These are phyloP conservation scores for Diaperis boleti DNA, from an alignment of 2,888 invertebrate species.

Conservation along the genomic window DNA sequence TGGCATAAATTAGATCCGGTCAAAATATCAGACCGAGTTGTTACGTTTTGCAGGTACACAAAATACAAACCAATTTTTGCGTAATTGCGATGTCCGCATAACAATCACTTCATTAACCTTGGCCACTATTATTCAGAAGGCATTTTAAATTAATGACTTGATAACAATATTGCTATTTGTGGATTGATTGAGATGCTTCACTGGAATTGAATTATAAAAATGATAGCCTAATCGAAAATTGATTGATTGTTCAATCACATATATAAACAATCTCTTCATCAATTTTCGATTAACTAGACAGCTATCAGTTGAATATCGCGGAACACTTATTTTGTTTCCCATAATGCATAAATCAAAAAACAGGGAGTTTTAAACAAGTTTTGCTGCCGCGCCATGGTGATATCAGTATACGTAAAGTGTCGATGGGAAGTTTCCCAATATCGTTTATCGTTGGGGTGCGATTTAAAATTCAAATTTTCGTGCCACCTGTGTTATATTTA, in stretches of 20 bases:
- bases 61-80: no score
- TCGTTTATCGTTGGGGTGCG: no score
- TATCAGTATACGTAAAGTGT: no score
- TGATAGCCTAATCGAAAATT: constrained; percentile 16
- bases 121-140: not conserved
- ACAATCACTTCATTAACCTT: not conserved
- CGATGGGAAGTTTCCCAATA: no score
- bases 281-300: constrained; percentile 9
- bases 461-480: no score
- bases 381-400: not conserved
- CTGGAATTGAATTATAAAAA: constrained; percentile 16
- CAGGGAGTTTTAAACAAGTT: not conserved
- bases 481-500: no score
- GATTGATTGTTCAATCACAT: constrained; percentile 21
- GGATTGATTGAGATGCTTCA: not conserved
- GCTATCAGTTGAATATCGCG: not conserved
- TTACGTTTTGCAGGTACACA: no score
- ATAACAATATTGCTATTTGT: constrained; percentile 4
- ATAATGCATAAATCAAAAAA: not conserved
- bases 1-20: no score
- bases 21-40: no score
- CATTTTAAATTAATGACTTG: constrained; percentile 2
- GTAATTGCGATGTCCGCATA: no score
- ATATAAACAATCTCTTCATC: constrained; percentile 10
- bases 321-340: not conserved